Evolutionary conservation across 2,888 invertebrate genomes (phyloP), one percentile per base, ranked within the genome.

Genomic region (Bombylius discolor): DNA sequence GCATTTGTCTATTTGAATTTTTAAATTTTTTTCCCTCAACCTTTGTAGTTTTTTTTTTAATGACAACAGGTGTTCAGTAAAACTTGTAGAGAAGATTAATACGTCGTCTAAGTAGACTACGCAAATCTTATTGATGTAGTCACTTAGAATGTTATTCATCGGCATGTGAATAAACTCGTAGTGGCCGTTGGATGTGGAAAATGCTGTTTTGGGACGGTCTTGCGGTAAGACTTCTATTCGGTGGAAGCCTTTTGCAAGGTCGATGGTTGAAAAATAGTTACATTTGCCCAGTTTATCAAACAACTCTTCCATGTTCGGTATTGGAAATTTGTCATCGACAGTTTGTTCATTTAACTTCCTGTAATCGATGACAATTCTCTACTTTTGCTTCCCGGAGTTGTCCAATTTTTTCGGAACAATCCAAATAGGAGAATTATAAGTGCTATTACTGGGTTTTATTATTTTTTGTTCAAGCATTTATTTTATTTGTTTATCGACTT

Each of bases 351-450:
- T 46, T 12, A 52, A n/a, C n/a, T 31, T 45, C 45, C 52, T 50
- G 14, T 50, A 50, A 36, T 36, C 58, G 12, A 58, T 32, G 42
- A 58, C 58, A 39, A 59, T 51, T 34, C 56, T 12, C 49, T 44
- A 59, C 51, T 58, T 57, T 46, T 36, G 48, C 44, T n/a, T 51
- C 6, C 49, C 51, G 5, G 53, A 55, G 31, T 52, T 59, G 45
- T 58, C 55, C 11, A 12, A 32, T 56, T 54, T 59, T 57, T 63
- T 66, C 12, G 61, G 60, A 12, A 63, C 64, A 14, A 62, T 55
- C 62, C 61, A 63, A 31, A 66, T 59, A 13, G 63, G 48, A 23
- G 48, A 48, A 48, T 48, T 48, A 31, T 48, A 48, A 23, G 48
- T 5, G 33, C 48, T 48, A 23, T 48, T 48, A 33, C 48, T 48